Evolutionary conservation across 2,888 invertebrate species (phyloP).

Genomic region (Hybos culiciformis): DNA sequence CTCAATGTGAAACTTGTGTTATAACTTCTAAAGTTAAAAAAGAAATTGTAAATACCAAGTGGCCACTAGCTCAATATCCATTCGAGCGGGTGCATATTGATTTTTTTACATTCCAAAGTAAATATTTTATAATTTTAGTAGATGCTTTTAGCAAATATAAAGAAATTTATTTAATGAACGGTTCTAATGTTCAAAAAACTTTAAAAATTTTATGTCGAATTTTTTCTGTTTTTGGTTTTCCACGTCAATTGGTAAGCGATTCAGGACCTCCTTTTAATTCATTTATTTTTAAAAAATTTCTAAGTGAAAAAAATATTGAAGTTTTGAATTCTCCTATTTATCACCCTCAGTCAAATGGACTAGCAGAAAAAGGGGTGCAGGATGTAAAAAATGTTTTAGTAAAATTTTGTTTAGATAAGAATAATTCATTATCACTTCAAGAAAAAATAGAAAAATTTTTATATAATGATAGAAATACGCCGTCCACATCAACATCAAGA

Average conservation of each 20-base stretch:
- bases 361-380: conserved; percentile 1
- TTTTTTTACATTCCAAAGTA: conserved; percentile 6
- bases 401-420: conserved; percentile 4
- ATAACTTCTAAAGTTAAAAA: conserved; percentile 4
- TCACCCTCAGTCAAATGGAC: conserved; percentile 4
- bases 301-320: conserved; percentile 3
- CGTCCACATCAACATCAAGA: conserved; percentile 4
- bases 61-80: conserved; percentile 1
- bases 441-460: conserved; percentile 2
- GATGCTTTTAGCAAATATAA: conserved; percentile 4
- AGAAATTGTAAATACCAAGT: too few relatives aligned
- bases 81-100: conserved; percentile 7
- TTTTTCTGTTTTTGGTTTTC: conserved; percentile 4
- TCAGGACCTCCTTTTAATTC: conserved; percentile 5
- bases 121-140: conserved; percentile 6
- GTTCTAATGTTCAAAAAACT: neutral
- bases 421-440: neutral
- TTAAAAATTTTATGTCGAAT: neutral
- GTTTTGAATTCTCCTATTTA: conserved; percentile 2
- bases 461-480: neutral
- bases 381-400: conserved; percentile 2
- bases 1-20: conserved; percentile 5
- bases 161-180: conserved; percentile 3
- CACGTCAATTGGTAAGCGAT: conserved; percentile 1
- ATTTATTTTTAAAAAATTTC: neutral